Conservation (phyloP, 2,797 vertebrate species). For the Schizopygopsis malacanthus region DNA sequence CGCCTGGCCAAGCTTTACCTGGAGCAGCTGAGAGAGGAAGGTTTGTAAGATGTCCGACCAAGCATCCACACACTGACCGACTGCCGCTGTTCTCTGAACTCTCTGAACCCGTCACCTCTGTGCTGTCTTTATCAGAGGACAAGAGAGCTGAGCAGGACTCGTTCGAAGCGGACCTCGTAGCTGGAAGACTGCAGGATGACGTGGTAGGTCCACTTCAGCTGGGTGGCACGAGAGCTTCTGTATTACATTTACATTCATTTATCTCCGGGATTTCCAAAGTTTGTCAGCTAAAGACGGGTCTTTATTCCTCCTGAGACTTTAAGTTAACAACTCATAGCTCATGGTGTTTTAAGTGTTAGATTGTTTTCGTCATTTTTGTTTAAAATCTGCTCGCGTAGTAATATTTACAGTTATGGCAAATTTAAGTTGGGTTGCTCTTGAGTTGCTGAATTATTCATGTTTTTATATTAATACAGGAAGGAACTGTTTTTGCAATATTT, state of each 20-base stretch:
- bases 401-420: neutral
- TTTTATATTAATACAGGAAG: too few relatives aligned
- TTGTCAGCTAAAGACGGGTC: neutral
- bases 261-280: neutral
- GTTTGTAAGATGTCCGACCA: constrained; percentile 63
- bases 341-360: too few relatives aligned
- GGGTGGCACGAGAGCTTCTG: neutral
- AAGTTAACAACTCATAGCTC: neutral
- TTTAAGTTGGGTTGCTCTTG: neutral
- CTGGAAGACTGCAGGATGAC: constrained; percentile 89
- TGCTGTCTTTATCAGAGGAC: constrained; percentile 79
- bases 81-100: neutral
- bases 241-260: neutral
- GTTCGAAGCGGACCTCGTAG: constrained; percentile 83
- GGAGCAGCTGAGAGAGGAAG: constrained; percentile 86
- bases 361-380: too few relatives aligned
- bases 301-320: neutral
- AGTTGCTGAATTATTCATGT: neutral
- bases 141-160: constrained; percentile 83
- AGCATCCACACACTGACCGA: neutral
- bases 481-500: too few relatives aligned
- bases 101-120: neutral
- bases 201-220: constrained; percentile 79
- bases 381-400: neutral
- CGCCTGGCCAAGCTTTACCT: constrained; percentile 90